Percentiles rank a stretch among this genome's conserved stretches.
Evolutionary conservation across 1,140 invertebrate species (phyloP).

Genomic region (Trichomalopsis sarcophagae): DNA sequence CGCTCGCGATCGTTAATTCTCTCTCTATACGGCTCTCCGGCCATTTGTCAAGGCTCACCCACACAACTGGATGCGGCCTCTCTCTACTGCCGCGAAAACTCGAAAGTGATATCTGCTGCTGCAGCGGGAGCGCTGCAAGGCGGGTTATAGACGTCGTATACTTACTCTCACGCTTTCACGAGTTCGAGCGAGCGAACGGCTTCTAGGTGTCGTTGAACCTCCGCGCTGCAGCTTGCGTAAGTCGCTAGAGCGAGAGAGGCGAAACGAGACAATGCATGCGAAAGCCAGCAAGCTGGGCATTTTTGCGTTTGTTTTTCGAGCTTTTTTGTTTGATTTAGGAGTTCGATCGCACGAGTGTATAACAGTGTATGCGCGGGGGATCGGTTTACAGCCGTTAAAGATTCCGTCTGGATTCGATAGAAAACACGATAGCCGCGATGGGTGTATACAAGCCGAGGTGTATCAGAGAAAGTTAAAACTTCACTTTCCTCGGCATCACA

Average conservation of each 20-base stretch:
- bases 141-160: conserved; percentile 52
- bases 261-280: neutral
- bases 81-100: conserved; percentile 30
- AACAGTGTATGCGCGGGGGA: too few relatives aligned
- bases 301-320: neutral
- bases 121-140: neutral
- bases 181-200: conserved; percentile 48
- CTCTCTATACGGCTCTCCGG: neutral
- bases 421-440: too few relatives aligned
- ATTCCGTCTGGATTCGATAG: too few relatives aligned
- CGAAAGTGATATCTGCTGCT: conserved; percentile 44
- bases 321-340: too few relatives aligned
- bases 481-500: too few relatives aligned
- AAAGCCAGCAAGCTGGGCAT: neutral
- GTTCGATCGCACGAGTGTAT: too few relatives aligned
- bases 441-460: too few relatives aligned
- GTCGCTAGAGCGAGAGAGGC: neutral
- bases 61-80: neutral
- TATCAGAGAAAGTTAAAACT: too few relatives aligned
- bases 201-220: conserved; percentile 53
- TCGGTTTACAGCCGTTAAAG: too few relatives aligned
- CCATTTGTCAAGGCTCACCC: conserved; percentile 21
- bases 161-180: conserved; percentile 65
- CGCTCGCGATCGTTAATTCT: neutral
- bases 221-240: neutral